Evolutionary conservation across 1,140 invertebrate species (phyloP).

Genomic region (Drosophila elegans): DNA sequence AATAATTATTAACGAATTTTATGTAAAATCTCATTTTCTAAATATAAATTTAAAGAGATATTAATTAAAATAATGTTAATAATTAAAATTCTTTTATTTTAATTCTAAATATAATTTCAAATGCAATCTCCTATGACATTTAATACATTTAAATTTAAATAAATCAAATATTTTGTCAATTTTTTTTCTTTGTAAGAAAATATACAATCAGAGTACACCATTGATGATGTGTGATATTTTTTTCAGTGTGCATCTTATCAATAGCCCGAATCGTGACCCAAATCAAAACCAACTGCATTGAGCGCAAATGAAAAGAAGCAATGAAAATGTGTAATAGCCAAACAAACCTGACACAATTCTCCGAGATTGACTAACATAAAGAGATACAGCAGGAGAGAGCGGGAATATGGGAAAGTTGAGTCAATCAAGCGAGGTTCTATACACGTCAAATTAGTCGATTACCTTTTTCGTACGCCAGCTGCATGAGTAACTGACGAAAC

Average conservation of each 20-base stretch:
- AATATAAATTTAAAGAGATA: no score
- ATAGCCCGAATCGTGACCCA: conserved; percentile 55
- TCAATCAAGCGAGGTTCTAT: conserved; percentile 45
- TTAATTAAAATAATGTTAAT: no score
- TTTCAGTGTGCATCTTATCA: conserved; percentile 51
- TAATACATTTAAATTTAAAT: no score
- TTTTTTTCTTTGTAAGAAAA: neutral
- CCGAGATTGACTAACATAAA: conserved; percentile 19
- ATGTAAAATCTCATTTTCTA: no score
- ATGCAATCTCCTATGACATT: no score
- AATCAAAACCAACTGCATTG: conserved; percentile 62
- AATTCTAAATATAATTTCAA: no score
- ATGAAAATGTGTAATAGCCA: conserved; percentile 36
- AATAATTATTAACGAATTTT: no score
- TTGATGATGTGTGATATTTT: neutral
- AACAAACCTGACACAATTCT: conserved; percentile 49
- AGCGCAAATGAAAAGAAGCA: conserved; percentile 49
- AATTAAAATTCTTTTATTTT: no score
- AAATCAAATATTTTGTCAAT: no score
- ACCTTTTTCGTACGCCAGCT: conserved; percentile 7
- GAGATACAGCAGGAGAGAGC: neutral
- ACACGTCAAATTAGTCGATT: conserved; percentile 47
- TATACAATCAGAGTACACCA: neutral
- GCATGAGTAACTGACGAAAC: conserved; percentile 22
- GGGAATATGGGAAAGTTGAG: conserved; percentile 19